These are phyloP conservation scores for Mamestra configurata DNA, from an alignment of 1,140 invertebrate species.

Conservation along the genomic window DNA sequence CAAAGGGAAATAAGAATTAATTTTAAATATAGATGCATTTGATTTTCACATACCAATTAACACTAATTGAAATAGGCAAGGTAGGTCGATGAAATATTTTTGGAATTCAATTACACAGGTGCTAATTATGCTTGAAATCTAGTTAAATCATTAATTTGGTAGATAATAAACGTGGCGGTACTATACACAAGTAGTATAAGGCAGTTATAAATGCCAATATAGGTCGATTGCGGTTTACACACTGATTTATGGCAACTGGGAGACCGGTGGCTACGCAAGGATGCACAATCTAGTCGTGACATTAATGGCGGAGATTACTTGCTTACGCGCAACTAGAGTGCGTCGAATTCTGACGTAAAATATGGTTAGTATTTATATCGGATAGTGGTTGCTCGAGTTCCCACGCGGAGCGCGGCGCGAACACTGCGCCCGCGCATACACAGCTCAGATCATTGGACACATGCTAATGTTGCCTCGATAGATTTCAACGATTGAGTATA, in stretches of 20 bases:
- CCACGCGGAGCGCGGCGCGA: conserved; percentile 68
- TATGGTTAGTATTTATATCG: conserved; percentile 63
- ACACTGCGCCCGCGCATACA: conserved; percentile 2
- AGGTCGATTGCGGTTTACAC: conserved; percentile 56
- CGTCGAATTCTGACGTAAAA: conserved; percentile 81
- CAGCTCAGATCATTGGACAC: conserved; percentile 30
- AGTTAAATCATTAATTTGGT: conserved; percentile 55
- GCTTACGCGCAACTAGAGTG: conserved; percentile 70
- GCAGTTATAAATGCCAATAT: conserved; percentile 61
- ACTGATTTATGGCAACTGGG: conserved; percentile 58
- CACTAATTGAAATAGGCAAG: conserved; percentile 14
- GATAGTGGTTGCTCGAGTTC: conserved; percentile 63
- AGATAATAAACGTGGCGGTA: conserved; percentile 51
- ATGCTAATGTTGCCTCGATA: conserved; percentile 44
- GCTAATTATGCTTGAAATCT: conserved; percentile 52
- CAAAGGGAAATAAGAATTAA: too few relatives aligned
- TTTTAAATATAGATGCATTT: too few relatives aligned
- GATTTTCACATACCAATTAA: conserved; percentile 22
- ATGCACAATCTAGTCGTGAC: conserved; percentile 78
- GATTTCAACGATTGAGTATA: conserved; percentile 37
- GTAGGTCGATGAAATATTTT: conserved; percentile 53
- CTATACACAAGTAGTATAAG: conserved; percentile 33
- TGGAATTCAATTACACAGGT: conserved; percentile 58
- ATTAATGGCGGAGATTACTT: conserved; percentile 70
- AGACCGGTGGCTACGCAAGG: conserved; percentile 65